Evolutionary conservation across 2,113 vertebrate genomes (phyloP), one percentile per base, ranked within the genome.

Genomic region (Megaptera novaeangliae): DNA sequence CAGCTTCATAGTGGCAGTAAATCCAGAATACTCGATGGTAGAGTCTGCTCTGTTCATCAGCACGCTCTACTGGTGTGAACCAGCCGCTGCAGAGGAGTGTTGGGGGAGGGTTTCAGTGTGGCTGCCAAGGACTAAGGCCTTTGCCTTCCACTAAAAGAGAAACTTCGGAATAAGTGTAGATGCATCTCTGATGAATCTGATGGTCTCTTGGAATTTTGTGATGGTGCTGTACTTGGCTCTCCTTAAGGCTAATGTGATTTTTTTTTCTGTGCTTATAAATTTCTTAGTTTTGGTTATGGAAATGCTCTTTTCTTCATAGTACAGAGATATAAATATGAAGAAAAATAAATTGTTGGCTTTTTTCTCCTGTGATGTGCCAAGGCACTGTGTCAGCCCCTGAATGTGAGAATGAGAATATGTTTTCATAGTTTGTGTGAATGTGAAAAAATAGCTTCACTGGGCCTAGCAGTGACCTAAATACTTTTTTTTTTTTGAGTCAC

Each of bases 271-370:
- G 18, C n/a, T 82, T 89, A 59, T 46, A 63, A 6, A 78, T 96
- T 49, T 92, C 55, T 91, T 94, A n/a, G 57, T 72, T 93, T 85
- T 72, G 68, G 52, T 64, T 95, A 90, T 57, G 75, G 52, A 91
- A 93, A 88, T 29, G 68, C 27, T 82, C 34, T 95, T 82, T 34
- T 72, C 29, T 61, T 94, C 46, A 49, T n/a, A 81, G n/a, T 59
- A 59, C 34, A 91, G 25, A 72, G 44, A n/a, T 21, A 44, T 29
- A 52, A 71, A 66, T 85, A 59, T 72, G 69, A 64, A 78, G 64
- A 55, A 95, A 91, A 88, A 57, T 49, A n/a, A 84, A 55, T 66
- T 57, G 68, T 93, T 91, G 57, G 5, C 49, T 63, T 68, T 74
- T 77, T 68, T 2, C 55, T 72, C 34, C 61, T n/a, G 10, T 95